phyloP scores from a whole-genome alignment of 2,113 vertebrate species.

The Gavia stellata region DNA sequence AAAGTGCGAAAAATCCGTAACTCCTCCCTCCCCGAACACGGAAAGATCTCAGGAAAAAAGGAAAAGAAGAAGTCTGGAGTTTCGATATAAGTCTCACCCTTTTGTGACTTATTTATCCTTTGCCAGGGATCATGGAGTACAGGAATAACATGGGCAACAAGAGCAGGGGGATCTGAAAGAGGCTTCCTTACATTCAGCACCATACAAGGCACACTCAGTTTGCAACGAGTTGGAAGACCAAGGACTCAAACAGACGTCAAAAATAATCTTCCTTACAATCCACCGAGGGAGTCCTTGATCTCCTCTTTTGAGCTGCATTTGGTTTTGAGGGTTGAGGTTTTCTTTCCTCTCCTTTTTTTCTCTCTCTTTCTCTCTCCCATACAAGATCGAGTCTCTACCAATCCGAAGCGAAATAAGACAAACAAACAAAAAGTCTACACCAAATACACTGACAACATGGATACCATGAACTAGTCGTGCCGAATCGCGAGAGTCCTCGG shows the following conservation, averaged over 20 bases:
- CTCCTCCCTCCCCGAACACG: conserved; percentile 39
- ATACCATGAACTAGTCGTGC: conserved; percentile 75
- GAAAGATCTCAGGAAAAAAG: conserved; percentile 49
- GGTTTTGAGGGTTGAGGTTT: not conserved
- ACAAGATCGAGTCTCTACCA: conserved; percentile 27
- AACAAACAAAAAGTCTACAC: conserved; percentile 66
- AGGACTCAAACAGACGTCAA: conserved; percentile 33
- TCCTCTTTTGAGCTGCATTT: conserved; percentile 6
- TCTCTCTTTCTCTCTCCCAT: not conserved
- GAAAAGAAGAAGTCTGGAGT: conserved; percentile 12
- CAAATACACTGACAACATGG: conserved; percentile 72
- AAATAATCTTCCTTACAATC: conserved; percentile 42
- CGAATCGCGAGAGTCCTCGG: conserved; percentile 27
- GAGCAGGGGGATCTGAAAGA: not conserved
- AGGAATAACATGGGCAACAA: not conserved
- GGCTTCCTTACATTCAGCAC: conserved; percentile 65
- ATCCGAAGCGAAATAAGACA: conserved; percentile 43
- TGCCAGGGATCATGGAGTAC: conserved; percentile 29
- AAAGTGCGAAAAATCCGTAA: conserved; percentile 76
- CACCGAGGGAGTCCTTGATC: conserved; percentile 14
- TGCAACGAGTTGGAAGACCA: conserved; percentile 14
- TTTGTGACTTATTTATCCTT: conserved; percentile 43
- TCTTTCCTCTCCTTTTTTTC: not conserved
- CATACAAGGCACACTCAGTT: conserved; percentile 8
- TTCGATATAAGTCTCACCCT: conserved; percentile 14